Evolutionary conservation across 2,113 vertebrate genomes (phyloP), one percentile per base, ranked within the genome.

Genomic region (Nicator chloris): DNA sequence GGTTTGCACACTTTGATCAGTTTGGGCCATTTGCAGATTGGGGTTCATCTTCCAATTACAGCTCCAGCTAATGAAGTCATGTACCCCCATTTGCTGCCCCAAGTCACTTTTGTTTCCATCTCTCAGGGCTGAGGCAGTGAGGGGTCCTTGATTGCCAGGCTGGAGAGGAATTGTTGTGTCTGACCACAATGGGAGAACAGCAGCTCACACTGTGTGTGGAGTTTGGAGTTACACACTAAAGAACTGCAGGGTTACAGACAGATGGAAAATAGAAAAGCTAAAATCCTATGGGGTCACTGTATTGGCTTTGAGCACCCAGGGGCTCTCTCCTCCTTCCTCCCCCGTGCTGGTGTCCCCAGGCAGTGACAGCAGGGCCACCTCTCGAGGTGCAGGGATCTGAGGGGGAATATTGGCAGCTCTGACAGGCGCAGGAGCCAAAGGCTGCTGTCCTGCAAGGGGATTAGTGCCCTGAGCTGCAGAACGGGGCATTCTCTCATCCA

Each of bases 401-500:
- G 61, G 16, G 28, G 45, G 59, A 60, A 22, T 1, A 0, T 0
- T 61, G 54, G n/a, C 81, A 51, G 7, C 61, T 76, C 2, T 4
- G 10, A 8, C 47, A 33, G 30, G 2, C 1, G 5, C 39, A 33
- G 51, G 9, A 75, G 79, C 70, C 68, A 27, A 75, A 66, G 27
- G 56, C 60, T 81, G 26, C 47, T 53, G 54, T 33, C 39, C 31
- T 11, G 37, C 39, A 44, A 20, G 39, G 37, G 44, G 16, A 59
- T 64, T 3, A 21, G 22, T 4, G 11, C 28, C 49, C 80, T 45
- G 71, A 76, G 40, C 53, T 82, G 61, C 56, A 42, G 56, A 9
- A 35, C 0, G 0, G 45, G 35, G 21, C 1, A 4, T 39, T 3
- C 65, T 42, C n/a, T n/a, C n/a, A n/a, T n/a, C n/a, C n/a, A n/a